These are phyloP conservation scores for Corythornis leucogaster DNA, from an alignment of 2,797 vertebrate genomes.

Conservation along the genomic window DNA sequence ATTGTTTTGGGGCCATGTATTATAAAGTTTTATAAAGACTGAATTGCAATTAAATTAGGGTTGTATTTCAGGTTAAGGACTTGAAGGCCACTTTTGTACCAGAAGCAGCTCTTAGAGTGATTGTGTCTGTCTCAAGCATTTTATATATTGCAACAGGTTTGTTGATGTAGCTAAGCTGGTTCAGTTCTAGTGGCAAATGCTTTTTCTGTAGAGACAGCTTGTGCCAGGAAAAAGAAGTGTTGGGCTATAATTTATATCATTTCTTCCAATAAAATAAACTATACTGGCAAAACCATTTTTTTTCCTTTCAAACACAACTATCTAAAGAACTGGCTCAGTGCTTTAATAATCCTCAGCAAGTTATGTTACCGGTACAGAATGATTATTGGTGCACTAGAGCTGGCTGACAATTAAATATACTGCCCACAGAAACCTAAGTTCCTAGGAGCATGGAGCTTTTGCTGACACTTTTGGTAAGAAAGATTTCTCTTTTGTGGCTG, in stretches of 20 bases:
- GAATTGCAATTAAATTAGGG: background rate
- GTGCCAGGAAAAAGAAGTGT: slow-evolving; percentile 1
- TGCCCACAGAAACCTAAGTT: background rate
- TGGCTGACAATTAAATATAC: background rate
- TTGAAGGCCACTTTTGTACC: background rate
- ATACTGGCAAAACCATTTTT: background rate
- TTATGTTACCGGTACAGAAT: background rate
- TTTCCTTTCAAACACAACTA: slow-evolving; percentile 13
- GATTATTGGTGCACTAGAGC: background rate
- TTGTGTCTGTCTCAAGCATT: background rate
- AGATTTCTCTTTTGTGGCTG: background rate
- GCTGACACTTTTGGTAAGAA: background rate
- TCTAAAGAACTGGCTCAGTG: background rate
- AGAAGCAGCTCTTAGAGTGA: background rate
- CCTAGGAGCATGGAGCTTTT: background rate
- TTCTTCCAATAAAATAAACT: slow-evolving; percentile 18
- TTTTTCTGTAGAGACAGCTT: slow-evolving; percentile 8
- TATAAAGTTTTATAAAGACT: background rate
- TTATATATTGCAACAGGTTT: background rate
- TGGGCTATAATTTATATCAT: slow-evolving; percentile 4
- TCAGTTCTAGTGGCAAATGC: background rate
- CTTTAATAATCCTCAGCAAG: slow-evolving; percentile 41
- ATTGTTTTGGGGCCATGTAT: background rate
- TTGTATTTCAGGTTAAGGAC: background rate
- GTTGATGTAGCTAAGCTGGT: background rate